These are phyloP conservation scores for Platycercus adscitus DNA, from an alignment of 2,113 vertebrate genomes.

Conservation along the genomic window DNA sequence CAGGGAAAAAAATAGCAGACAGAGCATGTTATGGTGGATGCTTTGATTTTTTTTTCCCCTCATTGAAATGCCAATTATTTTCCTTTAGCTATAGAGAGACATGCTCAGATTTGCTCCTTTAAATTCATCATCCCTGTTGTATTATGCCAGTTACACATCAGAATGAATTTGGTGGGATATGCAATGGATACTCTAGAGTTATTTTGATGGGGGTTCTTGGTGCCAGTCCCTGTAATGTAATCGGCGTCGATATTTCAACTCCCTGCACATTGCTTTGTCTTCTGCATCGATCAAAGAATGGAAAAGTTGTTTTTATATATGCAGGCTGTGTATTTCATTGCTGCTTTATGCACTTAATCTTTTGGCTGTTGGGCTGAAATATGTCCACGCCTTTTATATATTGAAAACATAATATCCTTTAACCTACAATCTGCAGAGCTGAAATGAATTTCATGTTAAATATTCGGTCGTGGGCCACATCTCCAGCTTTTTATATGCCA, in stretches of 20 bases:
- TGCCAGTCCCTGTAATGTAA: neutral
- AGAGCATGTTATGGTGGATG: neutral
- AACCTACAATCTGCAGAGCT: constrained; percentile 70
- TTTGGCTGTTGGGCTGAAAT: constrained; percentile 73
- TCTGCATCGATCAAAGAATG: constrained; percentile 64
- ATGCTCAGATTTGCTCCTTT: neutral
- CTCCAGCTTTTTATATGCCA: constrained; percentile 81
- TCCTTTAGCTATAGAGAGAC: neutral
- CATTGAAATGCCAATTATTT: neutral
- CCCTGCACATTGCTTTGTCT: constrained; percentile 21
- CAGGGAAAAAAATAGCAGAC: neutral
- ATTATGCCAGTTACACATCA: neutral
- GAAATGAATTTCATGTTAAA: constrained; percentile 75
- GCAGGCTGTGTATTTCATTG: constrained; percentile 50
- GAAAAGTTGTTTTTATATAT: constrained; percentile 54
- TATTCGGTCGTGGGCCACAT: constrained; percentile 75
- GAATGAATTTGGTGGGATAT: neutral
- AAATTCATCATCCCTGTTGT: neutral
- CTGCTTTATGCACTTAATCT: constrained; percentile 66
- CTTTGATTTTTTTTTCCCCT: neutral
- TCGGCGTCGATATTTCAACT: neutral
- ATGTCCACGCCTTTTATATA: constrained; percentile 67
- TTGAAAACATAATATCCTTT: constrained; percentile 77
- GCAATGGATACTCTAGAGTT: neutral
- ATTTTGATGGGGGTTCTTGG: neutral